Base-by-base conservation (phyloP, 2,113 vertebrate genomes). In the Carassius carassius region DNA sequence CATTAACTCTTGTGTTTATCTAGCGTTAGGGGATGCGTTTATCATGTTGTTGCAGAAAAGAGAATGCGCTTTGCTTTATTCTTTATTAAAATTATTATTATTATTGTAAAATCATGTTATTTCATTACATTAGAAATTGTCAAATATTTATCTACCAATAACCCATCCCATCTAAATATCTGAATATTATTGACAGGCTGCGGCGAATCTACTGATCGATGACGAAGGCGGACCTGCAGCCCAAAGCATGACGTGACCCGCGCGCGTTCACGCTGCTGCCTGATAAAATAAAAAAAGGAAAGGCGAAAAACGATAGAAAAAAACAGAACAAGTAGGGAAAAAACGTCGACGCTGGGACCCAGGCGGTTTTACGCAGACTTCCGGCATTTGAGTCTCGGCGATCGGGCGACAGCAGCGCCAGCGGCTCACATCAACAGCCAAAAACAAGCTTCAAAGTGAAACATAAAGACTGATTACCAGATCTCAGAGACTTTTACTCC, bases 361-460 rank as follows among this genome's bases (percentile, higher is more conserved):
- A 81, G 76, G 87, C 89, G 62, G 62, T 54, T 86, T 51, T 86
- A 89, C 89, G 81, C 87, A 92, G 90, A 95, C 95, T 95, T 95
- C 95, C 95, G 94, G 94, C 93, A 92, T 88, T 87, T 89, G 91
- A 87, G 87, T 91, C 88, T 89, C 89, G 89, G 90, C 86, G 91
- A 88, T 89, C 90, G 89, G 44, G 87, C 54, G 78, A 78, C 73
- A 90, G 89, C 90, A 89, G 83, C 89, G 87, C 86, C 91, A 89
- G 88, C 88, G 88, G 84, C 90, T 89, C 84, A 92, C 90, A 92
- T 91, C 84, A 89, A 87, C 73, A 84, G 81, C 17, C 87, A 88
- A 90, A 83, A 93, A 91, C 35, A 89, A 81, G 86, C 88, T 85
- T 89, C 14, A 86, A 92, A 87, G 76, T 19, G 81, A 67, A 84